Percentiles rank a stretch among this genome's conserved stretches.
Conservation (phyloP, 2,797 vertebrate genomes). For the Betta splendens region DNA sequence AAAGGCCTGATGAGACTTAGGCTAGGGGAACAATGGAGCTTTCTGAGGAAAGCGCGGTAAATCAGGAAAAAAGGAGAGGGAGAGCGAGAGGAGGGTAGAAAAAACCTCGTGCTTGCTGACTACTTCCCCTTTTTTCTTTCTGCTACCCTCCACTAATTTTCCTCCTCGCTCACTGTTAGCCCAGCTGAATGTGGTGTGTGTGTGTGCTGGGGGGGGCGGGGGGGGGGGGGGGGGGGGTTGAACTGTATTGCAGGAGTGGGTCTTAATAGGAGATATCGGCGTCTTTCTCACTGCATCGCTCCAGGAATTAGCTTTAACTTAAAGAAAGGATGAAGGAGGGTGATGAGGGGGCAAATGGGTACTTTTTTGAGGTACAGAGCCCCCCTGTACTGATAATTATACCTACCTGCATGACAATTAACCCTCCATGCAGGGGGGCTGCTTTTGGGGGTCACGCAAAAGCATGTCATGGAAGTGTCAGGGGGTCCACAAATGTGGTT, state of each 20-base stretch:
- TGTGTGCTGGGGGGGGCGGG: constrained; percentile 28
- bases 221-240: constrained; percentile 28
- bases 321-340: constrained; percentile 69
- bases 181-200: constrained; percentile 49
- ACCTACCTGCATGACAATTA: constrained; percentile 82
- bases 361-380: constrained; percentile 78
- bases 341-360: constrained; percentile 40
- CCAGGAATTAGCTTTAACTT: constrained; percentile 80
- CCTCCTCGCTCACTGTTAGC: constrained; percentile 65
- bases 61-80: constrained; percentile 88
- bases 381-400: constrained; percentile 78
- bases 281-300: constrained; percentile 73
- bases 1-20: constrained; percentile 99
- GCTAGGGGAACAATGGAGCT: constrained; percentile 99
- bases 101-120: constrained; percentile 80
- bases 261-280: constrained; percentile 81
- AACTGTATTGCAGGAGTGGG: constrained; percentile 69
- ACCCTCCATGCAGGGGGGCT: constrained; percentile 75
- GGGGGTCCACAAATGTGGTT: constrained; percentile 68
- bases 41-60: constrained; percentile 99
- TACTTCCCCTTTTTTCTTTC: constrained; percentile 74
- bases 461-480: constrained; percentile 61
- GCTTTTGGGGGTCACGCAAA: constrained; percentile 51
- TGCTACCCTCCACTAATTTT: constrained; percentile 65
- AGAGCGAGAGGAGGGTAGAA: constrained; percentile 68